Conservation (phyloP, 2,797 vertebrate species). For the Apogon talboti region DNA sequence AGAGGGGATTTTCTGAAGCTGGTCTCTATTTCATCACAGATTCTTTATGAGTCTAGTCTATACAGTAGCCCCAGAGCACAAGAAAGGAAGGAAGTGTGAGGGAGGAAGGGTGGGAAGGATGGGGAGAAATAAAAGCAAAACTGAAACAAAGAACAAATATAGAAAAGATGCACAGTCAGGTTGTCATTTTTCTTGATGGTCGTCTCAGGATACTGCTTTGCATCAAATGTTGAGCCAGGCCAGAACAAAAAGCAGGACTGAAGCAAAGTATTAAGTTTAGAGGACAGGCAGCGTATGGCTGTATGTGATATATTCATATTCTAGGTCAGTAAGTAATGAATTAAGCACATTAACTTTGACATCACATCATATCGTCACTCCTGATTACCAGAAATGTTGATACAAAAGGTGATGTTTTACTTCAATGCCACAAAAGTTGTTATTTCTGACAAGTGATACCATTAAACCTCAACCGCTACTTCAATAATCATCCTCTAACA, state of each 20-base stretch:
- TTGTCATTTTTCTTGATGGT: background rate
- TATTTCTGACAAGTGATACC: conserved; percentile 10
- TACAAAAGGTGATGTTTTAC: background rate
- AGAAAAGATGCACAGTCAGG: conserved; percentile 6
- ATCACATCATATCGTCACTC: conserved; percentile 1
- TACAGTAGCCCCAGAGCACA: no score
- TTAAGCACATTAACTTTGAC: conserved; percentile 1
- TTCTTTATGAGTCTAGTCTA: no score
- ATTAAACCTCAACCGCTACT: conserved; percentile 3
- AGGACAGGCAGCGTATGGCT: background rate
- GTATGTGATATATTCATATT: background rate
- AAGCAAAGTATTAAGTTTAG: background rate
- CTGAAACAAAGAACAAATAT: background rate
- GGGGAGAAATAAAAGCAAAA: background rate
- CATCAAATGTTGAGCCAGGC: background rate
- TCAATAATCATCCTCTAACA: background rate
- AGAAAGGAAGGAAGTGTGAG: background rate
- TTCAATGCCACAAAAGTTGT: background rate
- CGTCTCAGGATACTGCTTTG: background rate
- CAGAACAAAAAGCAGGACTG: background rate
- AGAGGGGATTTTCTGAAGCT: no score
- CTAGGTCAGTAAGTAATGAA: conserved; percentile 8
- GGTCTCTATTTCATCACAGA: no score
- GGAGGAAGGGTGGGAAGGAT: background rate
- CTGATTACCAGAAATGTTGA: background rate